phyloP scores from a whole-genome alignment of 1,140 invertebrate species.

The Vanessa atalanta region DNA sequence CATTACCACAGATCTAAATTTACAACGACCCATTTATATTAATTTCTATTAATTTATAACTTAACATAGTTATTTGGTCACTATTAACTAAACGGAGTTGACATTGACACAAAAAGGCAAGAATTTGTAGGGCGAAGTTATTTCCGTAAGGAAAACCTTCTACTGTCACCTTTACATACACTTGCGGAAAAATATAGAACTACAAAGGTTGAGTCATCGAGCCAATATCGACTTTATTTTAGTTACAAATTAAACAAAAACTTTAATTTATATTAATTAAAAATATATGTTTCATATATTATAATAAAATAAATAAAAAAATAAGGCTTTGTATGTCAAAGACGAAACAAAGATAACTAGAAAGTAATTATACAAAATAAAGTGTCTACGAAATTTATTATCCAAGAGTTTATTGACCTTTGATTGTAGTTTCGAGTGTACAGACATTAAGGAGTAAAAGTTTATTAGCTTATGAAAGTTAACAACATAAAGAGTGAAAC shows the following conservation, averaged over 20 bases:
- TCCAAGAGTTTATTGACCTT: too few relatives aligned
- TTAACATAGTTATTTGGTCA: constrained; percentile 7
- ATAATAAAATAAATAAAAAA: too few relatives aligned
- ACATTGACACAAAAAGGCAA: constrained; percentile 19
- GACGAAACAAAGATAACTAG: too few relatives aligned
- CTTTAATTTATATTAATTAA: too few relatives aligned
- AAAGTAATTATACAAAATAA: too few relatives aligned
- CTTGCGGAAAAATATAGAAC: constrained; percentile 22
- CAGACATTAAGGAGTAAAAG: too few relatives aligned
- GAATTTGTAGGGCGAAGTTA: constrained; percentile 26
- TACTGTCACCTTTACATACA: constrained; percentile 28
- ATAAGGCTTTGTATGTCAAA: too few relatives aligned
- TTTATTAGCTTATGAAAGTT: too few relatives aligned
- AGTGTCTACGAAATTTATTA: too few relatives aligned
- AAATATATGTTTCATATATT: too few relatives aligned
- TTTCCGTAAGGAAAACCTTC: constrained; percentile 60
- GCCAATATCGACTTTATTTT: background rate
- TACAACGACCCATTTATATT: background rate
- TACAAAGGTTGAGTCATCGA: background rate
- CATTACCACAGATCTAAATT: constrained; percentile 2
- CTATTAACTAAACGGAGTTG: constrained; percentile 1
- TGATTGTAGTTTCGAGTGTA: too few relatives aligned
- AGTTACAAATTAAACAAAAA: background rate
- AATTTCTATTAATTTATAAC: constrained; percentile 1
- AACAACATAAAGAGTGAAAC: too few relatives aligned